Conservation (phyloP, 1,140 invertebrate species). For the Bombus polaris region DNA sequence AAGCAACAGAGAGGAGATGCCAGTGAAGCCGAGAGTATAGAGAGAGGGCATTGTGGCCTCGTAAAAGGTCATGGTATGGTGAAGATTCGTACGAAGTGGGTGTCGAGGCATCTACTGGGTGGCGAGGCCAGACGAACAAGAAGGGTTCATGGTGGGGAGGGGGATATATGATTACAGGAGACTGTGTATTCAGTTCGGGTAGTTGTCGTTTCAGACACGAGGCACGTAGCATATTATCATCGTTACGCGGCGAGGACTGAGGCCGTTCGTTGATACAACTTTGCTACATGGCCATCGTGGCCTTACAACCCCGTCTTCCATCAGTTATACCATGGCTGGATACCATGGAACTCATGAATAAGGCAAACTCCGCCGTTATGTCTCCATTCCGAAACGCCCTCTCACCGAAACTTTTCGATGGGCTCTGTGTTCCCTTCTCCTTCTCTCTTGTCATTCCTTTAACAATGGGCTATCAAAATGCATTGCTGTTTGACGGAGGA, state of each 20-base stretch:
- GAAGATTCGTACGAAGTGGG: constrained; percentile 62
- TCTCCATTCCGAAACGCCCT: constrained; percentile 70
- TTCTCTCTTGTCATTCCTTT: constrained; percentile 38
- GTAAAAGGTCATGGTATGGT: constrained; percentile 53
- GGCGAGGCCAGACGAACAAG: constrained; percentile 29
- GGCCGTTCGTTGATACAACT: constrained; percentile 72
- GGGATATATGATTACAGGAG: constrained; percentile 64
- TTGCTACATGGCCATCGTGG: constrained; percentile 70
- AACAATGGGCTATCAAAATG: constrained; percentile 69
- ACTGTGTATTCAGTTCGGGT: constrained; percentile 68
- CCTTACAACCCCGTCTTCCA: constrained; percentile 69
- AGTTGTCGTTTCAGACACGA: constrained; percentile 71
- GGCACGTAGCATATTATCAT: constrained; percentile 73
- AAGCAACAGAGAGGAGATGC: neutral
- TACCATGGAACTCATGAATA: constrained; percentile 71
- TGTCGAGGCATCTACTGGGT: constrained; percentile 43
- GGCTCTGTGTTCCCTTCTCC: neutral
- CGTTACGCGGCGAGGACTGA: constrained; percentile 67
- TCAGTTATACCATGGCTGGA: constrained; percentile 65
- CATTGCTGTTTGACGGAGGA: constrained; percentile 57
- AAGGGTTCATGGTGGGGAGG: neutral
- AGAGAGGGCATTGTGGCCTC: constrained; percentile 38
- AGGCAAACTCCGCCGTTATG: constrained; percentile 70
- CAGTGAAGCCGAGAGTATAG: constrained; percentile 2
- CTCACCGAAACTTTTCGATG: constrained; percentile 67